Evolutionary conservation across 2,113 vertebrate genomes (phyloP), one percentile per base, ranked within the genome.

Genomic region (Pollachius pollachius): DNA sequence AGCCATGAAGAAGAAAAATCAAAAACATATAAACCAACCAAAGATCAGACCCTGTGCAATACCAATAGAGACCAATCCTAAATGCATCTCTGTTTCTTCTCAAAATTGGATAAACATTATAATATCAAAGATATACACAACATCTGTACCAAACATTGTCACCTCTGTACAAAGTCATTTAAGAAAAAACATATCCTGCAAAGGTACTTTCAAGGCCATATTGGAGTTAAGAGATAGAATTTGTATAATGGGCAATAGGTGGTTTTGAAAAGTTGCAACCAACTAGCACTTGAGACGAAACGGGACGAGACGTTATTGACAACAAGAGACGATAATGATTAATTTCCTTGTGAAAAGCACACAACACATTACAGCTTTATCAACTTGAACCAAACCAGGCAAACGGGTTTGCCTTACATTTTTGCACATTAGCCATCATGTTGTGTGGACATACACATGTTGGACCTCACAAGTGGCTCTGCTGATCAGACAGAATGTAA

Each of bases 21-120:
- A 94, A 94, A 93, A 94, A 92, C 92, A 94, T 94, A 96, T 94
- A 96, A 93, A 94, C 54, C 54, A 94, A 95, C 94, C 94, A 95
- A 96, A 96, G 94, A 95, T 95, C 95, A 94, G 94, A 96, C 95
- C 94, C 95, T 94, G 94, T 96, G 95, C 91, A 93, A 93, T 91
- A 95, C 95, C 94, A 93, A 94, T 92, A 76, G 67, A 95, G 94
- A 96, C 92, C 93, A 92, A 92, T 64, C 73, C 78, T 83, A 84
- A 76, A 94, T 94, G 93, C 95, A 91, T 69, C 85, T 73, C 87
- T 48, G 8, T 48, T 48, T 48, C 73, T 78, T 85, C 61, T 60
- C 81, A 89, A 90, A 90, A 85, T 83, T 81, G 78, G 78, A 85
- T 88, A 92, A 94, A 94, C 93, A 96, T 95, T 94, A 94, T 93